phyloP scores from a whole-genome alignment of 1,140 invertebrate genomes.

The Laupala kohalensis region DNA sequence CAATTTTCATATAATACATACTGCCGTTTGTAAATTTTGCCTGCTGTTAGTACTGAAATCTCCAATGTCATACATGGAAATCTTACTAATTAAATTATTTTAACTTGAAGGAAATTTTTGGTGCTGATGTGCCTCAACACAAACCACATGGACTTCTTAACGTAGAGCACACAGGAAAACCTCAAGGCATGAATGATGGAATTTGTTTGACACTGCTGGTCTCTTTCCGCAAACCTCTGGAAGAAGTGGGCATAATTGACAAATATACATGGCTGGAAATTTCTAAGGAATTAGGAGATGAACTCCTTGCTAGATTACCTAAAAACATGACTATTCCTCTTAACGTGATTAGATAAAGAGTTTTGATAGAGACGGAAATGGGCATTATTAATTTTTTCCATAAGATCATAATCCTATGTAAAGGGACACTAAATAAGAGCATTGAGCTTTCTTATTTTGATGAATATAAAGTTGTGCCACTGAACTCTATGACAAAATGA shows the following conservation, averaged over 20 bases:
- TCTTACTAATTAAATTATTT: not conserved
- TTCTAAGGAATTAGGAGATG: slow-evolving; percentile 50
- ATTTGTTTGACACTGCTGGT: slow-evolving; percentile 71
- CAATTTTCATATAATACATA: not conserved
- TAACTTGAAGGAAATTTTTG: slow-evolving; percentile 61
- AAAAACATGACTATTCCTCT: slow-evolving; percentile 66
- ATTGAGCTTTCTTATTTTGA: too few relatives aligned
- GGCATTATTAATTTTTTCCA: too few relatives aligned
- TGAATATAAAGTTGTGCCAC: too few relatives aligned
- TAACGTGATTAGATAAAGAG: slow-evolving; percentile 60
- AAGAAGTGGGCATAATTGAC: slow-evolving; percentile 70
- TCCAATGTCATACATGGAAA: not conserved
- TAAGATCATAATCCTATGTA: too few relatives aligned
- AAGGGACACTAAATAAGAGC: too few relatives aligned
- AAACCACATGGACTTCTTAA: slow-evolving; percentile 68
- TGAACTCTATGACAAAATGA: too few relatives aligned
- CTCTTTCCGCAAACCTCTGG: slow-evolving; percentile 69
- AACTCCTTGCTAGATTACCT: slow-evolving; percentile 48
- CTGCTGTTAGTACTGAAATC: too few relatives aligned
- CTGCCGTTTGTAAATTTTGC: too few relatives aligned
- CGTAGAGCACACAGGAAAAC: slow-evolving; percentile 40
- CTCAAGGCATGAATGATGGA: slow-evolving; percentile 48
- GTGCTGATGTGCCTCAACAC: slow-evolving; percentile 69
- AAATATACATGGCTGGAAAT: slow-evolving; percentile 82
- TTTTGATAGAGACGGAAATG: not conserved